Base-by-base conservation (phyloP, 2,113 vertebrate genomes). In the Tachysurus fulvidraco region DNA sequence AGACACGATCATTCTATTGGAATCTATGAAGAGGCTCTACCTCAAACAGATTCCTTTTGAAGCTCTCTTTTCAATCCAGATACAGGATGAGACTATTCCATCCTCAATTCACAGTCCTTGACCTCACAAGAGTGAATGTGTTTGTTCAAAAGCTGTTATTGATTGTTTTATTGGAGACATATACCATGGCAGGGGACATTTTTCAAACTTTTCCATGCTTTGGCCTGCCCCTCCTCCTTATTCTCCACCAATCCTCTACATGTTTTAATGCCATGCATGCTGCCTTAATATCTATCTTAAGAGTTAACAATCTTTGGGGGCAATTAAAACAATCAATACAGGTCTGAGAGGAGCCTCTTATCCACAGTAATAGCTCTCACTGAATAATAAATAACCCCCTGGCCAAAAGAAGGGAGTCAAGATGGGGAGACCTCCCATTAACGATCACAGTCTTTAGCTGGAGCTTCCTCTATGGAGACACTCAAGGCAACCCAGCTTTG, bases 291-390 rank as follows among this genome's bases (percentile, higher is more conserved):
- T 95, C 93, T 95, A 94, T 95, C 95, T 95, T 94, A 94, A 94
- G 93, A 95, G 95, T 94, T 94, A 93, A 95, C 95, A 94, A 95
- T 95, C 93, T 94, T 94, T 94, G 90, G 87, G 92, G 91, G 95
- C 95, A 95, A 95, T 95, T 95, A 95, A 95, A 94, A 93, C 92
- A 92, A 95, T 95, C 95, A 88, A 95, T 95, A 93, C 77, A 83
- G 89, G 92, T 93, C 93, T 94, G 91, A 93, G 93, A 95, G 94
- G 90, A 94, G 92, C 93, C 93, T 95, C 94, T 95, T 93, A 94
- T 93, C 93, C 94, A 90, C 93, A 93, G 94, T 95, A 95, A 95
- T 95, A 94, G 93, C 94, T 93, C 92, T 93, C 93, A 93, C 93
- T 95, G 94, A 95, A 95, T 95, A 95, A 95, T 95, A 92, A 94